Evolutionary conservation across 2,888 invertebrate genomes (phyloP), one percentile per base, ranked within the genome.

Genomic region (Stegana nigrithorax): DNA sequence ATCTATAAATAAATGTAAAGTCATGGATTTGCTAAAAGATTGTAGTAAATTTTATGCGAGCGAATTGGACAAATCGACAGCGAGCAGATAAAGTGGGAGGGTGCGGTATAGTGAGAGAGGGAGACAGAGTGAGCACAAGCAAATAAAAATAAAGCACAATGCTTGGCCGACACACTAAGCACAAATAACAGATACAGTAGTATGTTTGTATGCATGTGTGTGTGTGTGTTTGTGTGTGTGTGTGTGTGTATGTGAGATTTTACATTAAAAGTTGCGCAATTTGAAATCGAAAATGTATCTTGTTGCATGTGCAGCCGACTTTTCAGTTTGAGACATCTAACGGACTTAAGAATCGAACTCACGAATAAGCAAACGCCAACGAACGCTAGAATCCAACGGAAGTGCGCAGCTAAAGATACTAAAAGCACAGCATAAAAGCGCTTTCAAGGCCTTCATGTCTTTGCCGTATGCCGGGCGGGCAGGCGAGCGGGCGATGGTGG

Each of bases 361-460:
- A 47, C n/a, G 47, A 47, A 47, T n/a, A 17, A 39, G 17, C 10
- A 6, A 14, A n/a, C 14, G 39, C 6, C n/a, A 3, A 6, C n/a
- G 2, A 42, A 14, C 39, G 39, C 7, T n/a, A 3, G 42, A 23
- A 47, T 14, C n/a, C n/a, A 3, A 12, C 47, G 47, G 47, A 47
- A 47, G 25, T 47, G 47, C 25, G 47, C 47, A 8, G 47, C 25
- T 47, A 14, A 12, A 21, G 10, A 23, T 47, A n/a, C 47, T 12
- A 47, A 23, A 47, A 44, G 14, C 19, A 44, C 12, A 10, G n/a
- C 39, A 14, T 14, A 51, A 51, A 27, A 32, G 21, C 14, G 23
- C 23, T 55, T 55, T 55, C 19, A 55, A 36, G 32, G 53, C 32
- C 53, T n/a, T 55, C 53, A 55, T 55, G n/a, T n/a, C n/a, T 55